These are phyloP conservation scores for silkworm (Bombyx mori) DNA, from an alignment of 1,140 invertebrate genomes.

Conservation along the genomic window DNA sequence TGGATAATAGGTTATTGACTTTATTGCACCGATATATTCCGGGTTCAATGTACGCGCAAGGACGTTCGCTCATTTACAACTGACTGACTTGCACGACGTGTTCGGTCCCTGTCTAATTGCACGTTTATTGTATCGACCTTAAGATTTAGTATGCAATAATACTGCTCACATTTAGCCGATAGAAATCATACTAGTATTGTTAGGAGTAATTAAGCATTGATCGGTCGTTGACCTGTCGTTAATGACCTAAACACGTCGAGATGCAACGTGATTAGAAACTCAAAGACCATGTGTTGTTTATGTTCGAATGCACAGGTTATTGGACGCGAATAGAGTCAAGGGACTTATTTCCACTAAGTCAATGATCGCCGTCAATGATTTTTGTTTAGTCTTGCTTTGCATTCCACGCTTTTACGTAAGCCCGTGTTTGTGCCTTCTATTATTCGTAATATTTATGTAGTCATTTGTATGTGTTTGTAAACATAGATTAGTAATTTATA, in stretches of 20 bases:
- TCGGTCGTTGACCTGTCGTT: slow-evolving; percentile 18
- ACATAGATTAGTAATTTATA: no score
- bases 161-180: slow-evolving; percentile 4
- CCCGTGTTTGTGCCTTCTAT: no score
- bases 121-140: no score
- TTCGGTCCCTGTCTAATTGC: no score
- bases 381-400: no score
- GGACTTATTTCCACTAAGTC: background rate
- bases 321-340: slow-evolving; percentile 6
- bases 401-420: no score
- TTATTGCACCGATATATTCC: slow-evolving; percentile 42
- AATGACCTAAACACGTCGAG: slow-evolving; percentile 3
- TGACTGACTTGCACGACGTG: no score
- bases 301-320: slow-evolving; percentile 25
- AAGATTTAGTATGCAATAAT: no score
- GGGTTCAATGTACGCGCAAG: slow-evolving; percentile 53
- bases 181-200: slow-evolving; percentile 19
- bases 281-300: slow-evolving; percentile 7
- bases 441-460: no score
- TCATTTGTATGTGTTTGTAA: no score
- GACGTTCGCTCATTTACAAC: slow-evolving; percentile 23
- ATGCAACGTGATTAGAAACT: slow-evolving; percentile 8
- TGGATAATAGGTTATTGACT: slow-evolving; percentile 38
- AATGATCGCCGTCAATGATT: background rate
- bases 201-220: slow-evolving; percentile 21